Percentiles rank a stretch among this genome's conserved stretches.
These are phyloP conservation scores for Hystrix brachyura DNA, from an alignment of 2,113 vertebrate genomes.

Conservation along the genomic window DNA sequence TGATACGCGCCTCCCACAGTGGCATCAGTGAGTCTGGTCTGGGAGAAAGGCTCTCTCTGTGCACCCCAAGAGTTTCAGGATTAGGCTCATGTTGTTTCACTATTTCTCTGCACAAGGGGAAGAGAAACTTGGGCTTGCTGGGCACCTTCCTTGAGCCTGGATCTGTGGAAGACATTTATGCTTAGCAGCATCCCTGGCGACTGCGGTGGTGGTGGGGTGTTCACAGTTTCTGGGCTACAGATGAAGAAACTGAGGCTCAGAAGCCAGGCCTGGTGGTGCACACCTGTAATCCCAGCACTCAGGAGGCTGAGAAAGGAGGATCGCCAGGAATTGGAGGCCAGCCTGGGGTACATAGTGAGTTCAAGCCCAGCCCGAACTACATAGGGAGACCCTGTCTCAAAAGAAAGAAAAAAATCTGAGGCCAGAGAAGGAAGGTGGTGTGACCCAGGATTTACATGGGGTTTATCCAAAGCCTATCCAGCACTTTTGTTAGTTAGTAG, in stretches of 20 bases:
- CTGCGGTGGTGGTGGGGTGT: not conserved
- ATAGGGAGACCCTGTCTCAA: not conserved
- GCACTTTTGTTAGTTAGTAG: too few relatives aligned
- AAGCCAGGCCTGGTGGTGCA: not conserved
- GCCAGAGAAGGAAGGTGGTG: too few relatives aligned
- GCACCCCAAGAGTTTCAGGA: constrained; percentile 52
- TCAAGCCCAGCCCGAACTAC: not conserved
- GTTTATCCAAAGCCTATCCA: not conserved
- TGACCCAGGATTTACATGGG: not conserved
- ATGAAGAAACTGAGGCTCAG: not conserved
- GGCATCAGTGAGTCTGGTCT: not conserved
- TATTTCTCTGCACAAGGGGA: constrained; percentile 42
- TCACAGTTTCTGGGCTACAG: not conserved
- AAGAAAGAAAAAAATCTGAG: not conserved
- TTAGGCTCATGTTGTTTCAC: constrained; percentile 38
- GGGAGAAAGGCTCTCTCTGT: constrained; percentile 15
- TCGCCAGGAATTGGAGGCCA: not conserved
- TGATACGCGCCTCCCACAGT: constrained; percentile 21
- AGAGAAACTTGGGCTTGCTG: not conserved
- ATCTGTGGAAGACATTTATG: not conserved
- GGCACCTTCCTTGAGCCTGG: not conserved
- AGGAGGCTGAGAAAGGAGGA: not conserved
- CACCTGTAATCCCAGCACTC: not conserved
- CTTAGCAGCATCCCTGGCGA: not conserved
- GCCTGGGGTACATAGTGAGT: not conserved